Evolutionary conservation across 2,113 vertebrate genomes (phyloP), one percentile per base, ranked within the genome.

Genomic region (Castor canadensis): DNA sequence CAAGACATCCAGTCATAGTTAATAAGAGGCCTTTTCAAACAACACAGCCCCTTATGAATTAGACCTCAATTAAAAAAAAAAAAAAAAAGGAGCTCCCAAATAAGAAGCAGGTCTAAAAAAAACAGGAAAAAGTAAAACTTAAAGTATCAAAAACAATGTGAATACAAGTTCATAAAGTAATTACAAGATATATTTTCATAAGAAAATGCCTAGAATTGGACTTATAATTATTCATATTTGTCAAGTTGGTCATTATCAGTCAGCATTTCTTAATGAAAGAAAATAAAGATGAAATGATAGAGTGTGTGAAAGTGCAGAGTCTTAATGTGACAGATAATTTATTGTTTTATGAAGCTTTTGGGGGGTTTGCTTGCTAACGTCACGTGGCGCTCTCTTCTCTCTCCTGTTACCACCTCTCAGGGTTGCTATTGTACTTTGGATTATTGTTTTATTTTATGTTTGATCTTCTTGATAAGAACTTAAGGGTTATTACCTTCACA

Each of bases 221-320:
- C 26, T n/a, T n/a, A n/a, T n/a, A n/a, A n/a, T 73, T 58, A 87
- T 58, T 96, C 96, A 92, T 95, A 32, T 67, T 82, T 82, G 96
- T 89, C 89, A 95, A 91, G 97, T 94, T 96, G 89, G 38, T 90
- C 95, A 97, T 86, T 97, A 97, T n/a, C n/a, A n/a, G n/a, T n/a
- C n/a, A n/a, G n/a, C n/a, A 40, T 47, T 38, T 79, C 32, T 91
- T 79, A 43, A 79, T 11, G 38, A 20, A 66, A 79, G 5, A 35
- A 54, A 40, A 62, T 22, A 49, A 52, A 56, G 64, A 17, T 40
- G 71, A 88, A 91, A 58, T 30, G 69, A 35, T 64, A 45, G 83
- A 80, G 22, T 49, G 38, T 66, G n/a, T 38, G 54, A 32, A 47
- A 49, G 28, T 24, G 17, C 4, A 79, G 62, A 84, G 20, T 56